Evolutionary conservation across 2,113 vertebrate species (phyloP).

Genomic region (Pogona vitticeps): DNA sequence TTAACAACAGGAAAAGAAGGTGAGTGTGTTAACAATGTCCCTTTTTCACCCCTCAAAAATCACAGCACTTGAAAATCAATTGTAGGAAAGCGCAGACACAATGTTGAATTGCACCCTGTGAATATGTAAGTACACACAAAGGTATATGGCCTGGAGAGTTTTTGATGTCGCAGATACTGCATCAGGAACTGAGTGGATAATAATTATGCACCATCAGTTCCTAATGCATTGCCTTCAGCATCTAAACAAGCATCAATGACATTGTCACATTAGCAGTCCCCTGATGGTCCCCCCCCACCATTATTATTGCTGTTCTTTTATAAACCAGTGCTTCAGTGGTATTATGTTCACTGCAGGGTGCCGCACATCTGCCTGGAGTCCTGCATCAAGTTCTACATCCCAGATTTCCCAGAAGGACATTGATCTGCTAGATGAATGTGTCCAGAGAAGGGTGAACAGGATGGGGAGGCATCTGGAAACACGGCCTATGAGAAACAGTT

Average conservation of each 20-base stretch:
- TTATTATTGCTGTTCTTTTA: background rate
- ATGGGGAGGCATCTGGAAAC: background rate
- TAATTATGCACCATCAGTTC: conserved; percentile 87
- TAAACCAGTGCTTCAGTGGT: background rate
- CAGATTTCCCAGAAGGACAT: background rate
- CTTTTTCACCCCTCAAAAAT: background rate
- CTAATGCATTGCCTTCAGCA: conserved; percentile 99
- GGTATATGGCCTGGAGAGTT: conserved; percentile 63
- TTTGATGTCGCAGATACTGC: conserved; percentile 98
- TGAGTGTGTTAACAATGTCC: background rate
- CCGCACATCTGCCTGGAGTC: background rate
- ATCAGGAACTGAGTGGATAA: conserved; percentile 99
- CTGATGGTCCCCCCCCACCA: background rate
- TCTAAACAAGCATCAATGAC: conserved; percentile 84
- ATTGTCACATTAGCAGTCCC: conserved; percentile 12
- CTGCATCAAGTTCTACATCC: background rate
- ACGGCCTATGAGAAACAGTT: background rate
- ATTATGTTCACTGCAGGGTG: background rate
- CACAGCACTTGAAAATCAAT: background rate
- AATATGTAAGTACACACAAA: background rate
- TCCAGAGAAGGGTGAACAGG: background rate
- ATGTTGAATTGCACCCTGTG: background rate
- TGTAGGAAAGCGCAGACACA: conserved; percentile 13
- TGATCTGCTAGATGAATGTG: background rate
- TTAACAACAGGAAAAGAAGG: background rate